Evolutionary conservation across 1,140 invertebrate species (phyloP), one percentile per base, ranked within the genome.

Genomic region (Sitobion miscanthi): DNA sequence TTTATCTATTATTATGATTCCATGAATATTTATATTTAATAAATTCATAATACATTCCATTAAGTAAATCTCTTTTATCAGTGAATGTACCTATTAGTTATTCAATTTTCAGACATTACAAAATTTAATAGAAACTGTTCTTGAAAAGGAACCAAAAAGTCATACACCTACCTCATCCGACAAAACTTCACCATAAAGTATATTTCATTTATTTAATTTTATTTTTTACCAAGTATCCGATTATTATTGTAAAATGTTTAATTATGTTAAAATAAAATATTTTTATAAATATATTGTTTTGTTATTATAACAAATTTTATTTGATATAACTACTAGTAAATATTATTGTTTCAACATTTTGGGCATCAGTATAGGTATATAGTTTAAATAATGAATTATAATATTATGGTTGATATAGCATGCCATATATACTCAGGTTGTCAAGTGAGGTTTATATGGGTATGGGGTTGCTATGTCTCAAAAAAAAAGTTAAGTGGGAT

Each of bases 71-170:
- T n/a, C n/a, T 77, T 17, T 77, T 35, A 77, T 77, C 4, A 77
- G 30, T 77, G 62, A 87, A 49, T 83, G 77, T 93, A 35, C n/a
- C 62, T 77, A 47, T 93, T 94, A 25, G 38, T 93, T 82, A 94
- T 94, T 35, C n/a, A 2, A 35, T 52, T 88, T 49, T 35, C 89
- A 94, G 94, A 94, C 94, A 30, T 90, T 94, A 47, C 91, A 94
- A 94, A 94, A 94, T 93, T 93, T 94, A 88, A 94, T 94, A 20
- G 85, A 91, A 69, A 85, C 49, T 54, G 94, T 94, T 62, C 93
- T 94, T n/a, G 90, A 83, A 52, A 83, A 93, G 52, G 52, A 93
- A 83, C 47, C 45, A 57, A 93, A 93, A 86, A 86, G 23, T 54
- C 77, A 93, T 47, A 52, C 47, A 11, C 82, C 82, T 35, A 92